phyloP scores from a whole-genome alignment of 2,888 invertebrate genomes.

The Halictus quadricinctus region DNA sequence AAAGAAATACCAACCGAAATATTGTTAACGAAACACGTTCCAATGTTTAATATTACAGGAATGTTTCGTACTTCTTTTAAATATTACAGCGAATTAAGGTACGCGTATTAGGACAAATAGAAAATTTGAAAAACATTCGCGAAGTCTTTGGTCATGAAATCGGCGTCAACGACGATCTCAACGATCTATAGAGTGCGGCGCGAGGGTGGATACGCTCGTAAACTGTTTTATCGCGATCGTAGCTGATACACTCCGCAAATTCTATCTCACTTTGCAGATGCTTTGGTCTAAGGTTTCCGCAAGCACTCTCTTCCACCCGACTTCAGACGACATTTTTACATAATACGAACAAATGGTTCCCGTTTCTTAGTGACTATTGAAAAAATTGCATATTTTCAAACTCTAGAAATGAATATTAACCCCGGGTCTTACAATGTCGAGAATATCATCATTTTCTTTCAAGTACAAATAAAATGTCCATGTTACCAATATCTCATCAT shows the following conservation, averaged over 20 bases:
- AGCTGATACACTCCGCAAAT: slow-evolving; percentile 53
- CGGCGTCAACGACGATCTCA: slow-evolving; percentile 55
- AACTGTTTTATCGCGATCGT: slow-evolving; percentile 69
- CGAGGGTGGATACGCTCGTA: slow-evolving; percentile 61
- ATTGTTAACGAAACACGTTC: background rate
- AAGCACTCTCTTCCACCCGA: slow-evolving; percentile 22
- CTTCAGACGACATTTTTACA: slow-evolving; percentile 31
- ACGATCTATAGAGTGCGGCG: slow-evolving; percentile 29
- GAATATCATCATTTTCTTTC: background rate
- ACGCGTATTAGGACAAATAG: background rate
- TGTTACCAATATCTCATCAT: background rate
- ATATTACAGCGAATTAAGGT: background rate
- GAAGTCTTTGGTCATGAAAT: slow-evolving; percentile 50
- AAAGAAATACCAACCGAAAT: background rate
- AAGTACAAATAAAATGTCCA: background rate
- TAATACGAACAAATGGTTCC: slow-evolving; percentile 9
- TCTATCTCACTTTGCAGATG: slow-evolving; percentile 54
- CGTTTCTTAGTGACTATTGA: background rate
- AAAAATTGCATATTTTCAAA: background rate
- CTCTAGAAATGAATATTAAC: background rate
- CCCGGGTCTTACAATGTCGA: background rate
- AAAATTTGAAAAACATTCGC: slow-evolving; percentile 13
- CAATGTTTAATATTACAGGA: background rate
- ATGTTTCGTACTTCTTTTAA: background rate
- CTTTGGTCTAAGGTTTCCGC: slow-evolving; percentile 40